phyloP scores from a whole-genome alignment of 2,113 vertebrate genomes.

The Cyprinodon variegatus region DNA sequence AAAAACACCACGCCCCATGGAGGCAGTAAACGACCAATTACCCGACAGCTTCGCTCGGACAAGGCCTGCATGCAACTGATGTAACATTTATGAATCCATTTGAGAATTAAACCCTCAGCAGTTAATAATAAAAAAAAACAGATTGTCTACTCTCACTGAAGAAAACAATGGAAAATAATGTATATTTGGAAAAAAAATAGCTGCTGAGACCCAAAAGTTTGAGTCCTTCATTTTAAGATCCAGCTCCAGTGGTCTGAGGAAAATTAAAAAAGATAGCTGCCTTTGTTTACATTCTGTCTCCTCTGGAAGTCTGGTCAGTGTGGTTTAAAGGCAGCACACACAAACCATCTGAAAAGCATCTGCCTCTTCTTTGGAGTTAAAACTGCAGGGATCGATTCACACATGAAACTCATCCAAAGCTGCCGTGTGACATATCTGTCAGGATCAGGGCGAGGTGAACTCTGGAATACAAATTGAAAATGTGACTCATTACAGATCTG shows the following conservation, averaged over 20 bases:
- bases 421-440: conserved; percentile 20
- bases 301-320: conserved; percentile 15
- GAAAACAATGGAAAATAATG: conserved; percentile 37
- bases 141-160: conserved; percentile 22
- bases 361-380: conserved; percentile 25
- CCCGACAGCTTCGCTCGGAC: conserved; percentile 52
- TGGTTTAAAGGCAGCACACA: background rate
- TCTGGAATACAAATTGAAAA: conserved; percentile 27
- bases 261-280: conserved; percentile 33
- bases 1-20: conserved; percentile 30
- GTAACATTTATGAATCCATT: conserved; percentile 38
- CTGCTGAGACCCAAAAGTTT: conserved; percentile 11
- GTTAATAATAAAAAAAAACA: conserved; percentile 30
- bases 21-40: conserved; percentile 53
- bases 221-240: conserved; percentile 13
- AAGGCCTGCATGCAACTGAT: conserved; percentile 45
- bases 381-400: conserved; percentile 38
- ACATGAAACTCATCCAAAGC: conserved; percentile 24
- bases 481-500: conserved; percentile 35
- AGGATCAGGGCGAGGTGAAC: conserved; percentile 36
- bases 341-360: conserved; percentile 23
- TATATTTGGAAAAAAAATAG: background rate
- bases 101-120: conserved; percentile 58
- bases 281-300: conserved; percentile 36
- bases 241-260: conserved; percentile 4